Conservation (phyloP, 2,113 vertebrate genomes). For the Thunnus thynnus region DNA sequence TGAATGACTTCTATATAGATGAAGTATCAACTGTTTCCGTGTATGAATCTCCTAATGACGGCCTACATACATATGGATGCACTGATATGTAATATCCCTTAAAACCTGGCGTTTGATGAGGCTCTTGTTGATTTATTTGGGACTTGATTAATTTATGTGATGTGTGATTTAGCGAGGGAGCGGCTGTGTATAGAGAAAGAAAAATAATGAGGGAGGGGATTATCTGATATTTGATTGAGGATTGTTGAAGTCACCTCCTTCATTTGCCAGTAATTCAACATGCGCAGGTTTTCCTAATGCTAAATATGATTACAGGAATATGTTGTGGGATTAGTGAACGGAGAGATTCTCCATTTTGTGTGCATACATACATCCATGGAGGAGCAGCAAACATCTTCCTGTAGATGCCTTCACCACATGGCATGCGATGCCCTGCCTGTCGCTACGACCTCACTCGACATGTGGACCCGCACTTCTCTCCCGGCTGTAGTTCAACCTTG, state of each 20-base stretch:
- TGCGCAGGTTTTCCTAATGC: conserved; percentile 23
- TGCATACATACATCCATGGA: neutral
- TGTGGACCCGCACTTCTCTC: conserved; percentile 8
- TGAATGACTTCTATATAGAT: neutral
- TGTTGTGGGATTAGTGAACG: conserved; percentile 11
- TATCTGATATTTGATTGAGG: conserved; percentile 57
- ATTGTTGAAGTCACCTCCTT: conserved; percentile 40
- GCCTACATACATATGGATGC: conserved; percentile 14
- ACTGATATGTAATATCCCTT: conserved; percentile 26
- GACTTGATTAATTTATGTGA: conserved; percentile 50
- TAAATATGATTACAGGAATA: conserved; percentile 23
- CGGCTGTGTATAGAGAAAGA: conserved; percentile 23
- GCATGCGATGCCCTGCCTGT: neutral
- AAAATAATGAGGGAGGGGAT: conserved; percentile 49
- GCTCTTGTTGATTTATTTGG: conserved; percentile 48
- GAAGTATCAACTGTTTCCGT: neutral
- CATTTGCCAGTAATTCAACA: conserved; percentile 30
- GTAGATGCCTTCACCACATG: conserved; percentile 23
- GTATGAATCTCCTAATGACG: conserved; percentile 21
- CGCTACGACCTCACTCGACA: conserved; percentile 20
- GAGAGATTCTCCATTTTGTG: neutral
- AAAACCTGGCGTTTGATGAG: conserved; percentile 31
- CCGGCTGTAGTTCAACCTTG: conserved; percentile 19
- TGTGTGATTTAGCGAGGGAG: conserved; percentile 37
- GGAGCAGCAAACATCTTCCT: conserved; percentile 13